phyloP scores from a whole-genome alignment of 2,113 vertebrate species.

The Lampris megalopsis region DNA sequence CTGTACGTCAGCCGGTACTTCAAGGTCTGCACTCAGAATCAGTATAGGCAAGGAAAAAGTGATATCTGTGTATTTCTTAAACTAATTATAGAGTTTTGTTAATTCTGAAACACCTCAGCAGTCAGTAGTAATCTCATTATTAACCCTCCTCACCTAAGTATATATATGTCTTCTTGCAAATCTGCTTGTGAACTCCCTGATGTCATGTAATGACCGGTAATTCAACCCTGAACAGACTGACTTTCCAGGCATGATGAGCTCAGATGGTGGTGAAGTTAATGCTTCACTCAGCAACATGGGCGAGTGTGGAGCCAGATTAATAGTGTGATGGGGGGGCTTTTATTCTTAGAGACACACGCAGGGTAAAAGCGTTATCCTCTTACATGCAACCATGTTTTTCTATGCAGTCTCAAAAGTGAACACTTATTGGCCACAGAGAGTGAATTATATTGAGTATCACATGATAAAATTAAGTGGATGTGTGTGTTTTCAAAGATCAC shows the following conservation, averaged over 20 bases:
- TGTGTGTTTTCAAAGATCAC: slow-evolving; percentile 8
- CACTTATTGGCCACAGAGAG: not conserved
- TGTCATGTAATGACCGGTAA: slow-evolving; percentile 25
- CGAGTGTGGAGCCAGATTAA: not conserved
- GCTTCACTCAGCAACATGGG: not conserved
- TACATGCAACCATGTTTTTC: not conserved
- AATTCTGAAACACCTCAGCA: slow-evolving; percentile 37
- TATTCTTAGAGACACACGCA: not conserved
- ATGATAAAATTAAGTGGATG: not conserved
- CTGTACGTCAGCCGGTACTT: too few relatives aligned
- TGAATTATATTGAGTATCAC: not conserved
- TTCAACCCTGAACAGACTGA: slow-evolving; percentile 15
- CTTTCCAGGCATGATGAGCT: slow-evolving; percentile 34
- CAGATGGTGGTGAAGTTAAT: not conserved
- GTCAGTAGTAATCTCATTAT: slow-evolving; percentile 22
- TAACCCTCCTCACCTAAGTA: slow-evolving; percentile 57
- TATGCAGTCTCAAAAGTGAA: not conserved
- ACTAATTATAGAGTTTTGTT: not conserved
- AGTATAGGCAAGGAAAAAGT: too few relatives aligned
- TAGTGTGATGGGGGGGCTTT: not conserved
- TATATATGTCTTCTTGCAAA: slow-evolving; percentile 60
- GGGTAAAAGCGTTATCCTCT: not conserved
- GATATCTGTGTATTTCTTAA: too few relatives aligned
- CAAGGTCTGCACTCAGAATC: too few relatives aligned
- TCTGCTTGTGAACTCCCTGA: slow-evolving; percentile 42